phyloP scores from a whole-genome alignment of 92 coral and sea anemone species.

The Zoanthus gigantus region DNA sequence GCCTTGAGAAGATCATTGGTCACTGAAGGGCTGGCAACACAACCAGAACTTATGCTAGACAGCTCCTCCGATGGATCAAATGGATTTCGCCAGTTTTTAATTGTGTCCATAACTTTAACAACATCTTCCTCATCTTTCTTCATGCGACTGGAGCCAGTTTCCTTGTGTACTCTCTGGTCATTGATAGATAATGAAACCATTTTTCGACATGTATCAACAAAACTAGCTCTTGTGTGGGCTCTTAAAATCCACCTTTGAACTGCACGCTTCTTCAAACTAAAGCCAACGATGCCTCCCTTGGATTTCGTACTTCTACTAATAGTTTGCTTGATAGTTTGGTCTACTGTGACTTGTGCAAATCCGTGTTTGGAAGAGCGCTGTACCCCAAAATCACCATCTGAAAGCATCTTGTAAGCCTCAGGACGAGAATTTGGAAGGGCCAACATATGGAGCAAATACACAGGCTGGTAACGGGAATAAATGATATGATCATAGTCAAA shows the following conservation, averaged over 20 bases:
- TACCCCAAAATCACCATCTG: slow-evolving; percentile 70
- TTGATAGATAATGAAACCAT: slow-evolving; percentile 32
- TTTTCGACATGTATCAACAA: slow-evolving; percentile 65
- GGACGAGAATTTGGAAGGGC: slow-evolving; percentile 64
- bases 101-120: slow-evolving; percentile 60
- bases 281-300: slow-evolving; percentile 75
- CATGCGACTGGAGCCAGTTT: slow-evolving; percentile 54
- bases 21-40: slow-evolving; percentile 43
- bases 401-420: slow-evolving; percentile 61
- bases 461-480: slow-evolving; percentile 68
- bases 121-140: slow-evolving; percentile 74
- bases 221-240: slow-evolving; percentile 70
- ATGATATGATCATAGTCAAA: slow-evolving; percentile 58
- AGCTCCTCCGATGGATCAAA: slow-evolving; percentile 65
- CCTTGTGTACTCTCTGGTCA: slow-evolving; percentile 57
- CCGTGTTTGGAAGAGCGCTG: slow-evolving; percentile 67
- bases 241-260: slow-evolving; percentile 78
- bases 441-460: slow-evolving; percentile 64
- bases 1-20: slow-evolving; percentile 60
- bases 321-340: slow-evolving; percentile 75
- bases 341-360: slow-evolving; percentile 65
- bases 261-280: slow-evolving; percentile 64
- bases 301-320: slow-evolving; percentile 71
- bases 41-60: slow-evolving; percentile 62
- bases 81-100: slow-evolving; percentile 67